phyloP scores from a whole-genome alignment of 1,140 invertebrate genomes.

The Lordiphosa clarofinis region DNA sequence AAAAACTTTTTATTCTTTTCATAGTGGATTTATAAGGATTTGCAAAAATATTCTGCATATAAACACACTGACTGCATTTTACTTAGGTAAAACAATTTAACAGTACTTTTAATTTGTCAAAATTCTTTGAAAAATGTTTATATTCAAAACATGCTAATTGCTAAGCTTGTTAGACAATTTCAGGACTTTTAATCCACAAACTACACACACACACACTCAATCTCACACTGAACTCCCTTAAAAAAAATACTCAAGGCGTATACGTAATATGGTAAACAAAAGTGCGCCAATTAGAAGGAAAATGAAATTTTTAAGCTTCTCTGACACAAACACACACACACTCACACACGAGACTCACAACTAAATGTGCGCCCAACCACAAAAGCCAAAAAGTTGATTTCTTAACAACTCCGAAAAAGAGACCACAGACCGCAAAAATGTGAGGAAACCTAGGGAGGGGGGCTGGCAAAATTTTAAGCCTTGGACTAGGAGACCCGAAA shows the following conservation, averaged over 20 bases:
- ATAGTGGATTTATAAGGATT: no score
- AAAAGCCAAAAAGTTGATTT: constrained; percentile 74
- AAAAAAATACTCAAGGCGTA: constrained; percentile 28
- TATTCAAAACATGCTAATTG: constrained; percentile 36
- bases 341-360: constrained; percentile 7
- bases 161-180: constrained; percentile 65
- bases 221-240: constrained; percentile 4
- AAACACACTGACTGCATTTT: no score
- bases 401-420: constrained; percentile 50
- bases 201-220: not conserved
- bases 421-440: constrained; percentile 52
- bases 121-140: no score
- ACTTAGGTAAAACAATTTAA: no score
- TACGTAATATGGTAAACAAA: constrained; percentile 67
- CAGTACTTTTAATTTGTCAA: no score
- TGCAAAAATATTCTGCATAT: no score
- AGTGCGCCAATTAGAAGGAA: constrained; percentile 73
- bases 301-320: constrained; percentile 64
- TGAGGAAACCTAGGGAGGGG: constrained; percentile 29
- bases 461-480: constrained; percentile 33
- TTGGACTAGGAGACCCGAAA: constrained; percentile 21
- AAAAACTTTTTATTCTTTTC: no score
- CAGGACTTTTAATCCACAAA: constrained; percentile 43
- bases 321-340: no score
- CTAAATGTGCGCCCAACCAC: constrained; percentile 51